These are phyloP conservation scores for Dilophus febrilis DNA, from an alignment of 2,888 invertebrate species.

Conservation along the genomic window DNA sequence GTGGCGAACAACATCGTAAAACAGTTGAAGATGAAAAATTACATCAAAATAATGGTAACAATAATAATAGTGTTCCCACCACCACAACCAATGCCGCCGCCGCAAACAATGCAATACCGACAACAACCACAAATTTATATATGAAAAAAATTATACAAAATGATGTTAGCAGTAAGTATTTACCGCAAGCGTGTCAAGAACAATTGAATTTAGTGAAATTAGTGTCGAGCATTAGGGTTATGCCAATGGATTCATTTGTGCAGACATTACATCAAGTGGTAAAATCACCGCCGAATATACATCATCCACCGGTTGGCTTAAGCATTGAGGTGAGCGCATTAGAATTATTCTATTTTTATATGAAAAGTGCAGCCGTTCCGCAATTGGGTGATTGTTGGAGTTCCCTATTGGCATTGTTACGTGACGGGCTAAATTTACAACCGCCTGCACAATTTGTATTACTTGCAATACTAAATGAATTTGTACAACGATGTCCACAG, in stretches of 20 bases:
- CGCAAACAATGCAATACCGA: slow-evolving; percentile 5
- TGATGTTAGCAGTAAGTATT: not conserved
- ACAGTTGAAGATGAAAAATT: no score
- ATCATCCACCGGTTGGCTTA: slow-evolving; percentile 37
- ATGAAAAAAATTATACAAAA: slow-evolving; percentile 15
- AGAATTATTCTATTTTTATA: slow-evolving; percentile 63
- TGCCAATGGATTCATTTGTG: slow-evolving; percentile 70
- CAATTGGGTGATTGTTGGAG: slow-evolving; percentile 65
- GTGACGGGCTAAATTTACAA: slow-evolving; percentile 51
- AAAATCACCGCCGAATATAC: slow-evolving; percentile 50
- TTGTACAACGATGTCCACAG: slow-evolving; percentile 57
- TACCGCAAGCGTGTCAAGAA: slow-evolving; percentile 41
- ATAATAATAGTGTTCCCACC: no score
- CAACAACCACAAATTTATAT: slow-evolving; percentile 19
- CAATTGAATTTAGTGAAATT: slow-evolving; percentile 64
- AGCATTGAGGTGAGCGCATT: slow-evolving; percentile 64
- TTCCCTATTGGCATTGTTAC: slow-evolving; percentile 52
- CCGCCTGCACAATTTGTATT: slow-evolving; percentile 67
- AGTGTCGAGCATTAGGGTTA: slow-evolving; percentile 61
- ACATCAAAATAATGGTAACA: no score
- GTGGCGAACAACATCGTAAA: slow-evolving; percentile 27
- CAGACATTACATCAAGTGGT: slow-evolving; percentile 68
- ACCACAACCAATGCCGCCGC: not conserved
- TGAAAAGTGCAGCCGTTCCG: slow-evolving; percentile 46
- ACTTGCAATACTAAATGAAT: slow-evolving; percentile 62